Percentiles rank a stretch among this genome's conserved stretches.
Conservation (phyloP, 2,797 vertebrate genomes). For the Bovichtus diacanthus region DNA sequence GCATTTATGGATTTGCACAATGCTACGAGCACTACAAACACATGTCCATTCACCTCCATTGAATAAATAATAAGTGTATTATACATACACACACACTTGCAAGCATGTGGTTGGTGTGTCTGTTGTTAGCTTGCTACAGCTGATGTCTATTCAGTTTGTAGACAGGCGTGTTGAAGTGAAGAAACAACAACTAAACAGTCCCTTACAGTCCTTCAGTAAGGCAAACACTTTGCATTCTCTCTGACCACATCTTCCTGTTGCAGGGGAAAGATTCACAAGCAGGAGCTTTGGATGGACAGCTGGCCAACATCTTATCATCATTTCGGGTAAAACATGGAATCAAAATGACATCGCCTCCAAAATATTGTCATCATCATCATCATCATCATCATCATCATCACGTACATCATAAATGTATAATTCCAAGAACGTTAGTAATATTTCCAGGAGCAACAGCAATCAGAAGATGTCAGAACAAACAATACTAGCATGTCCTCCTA, state of each 20-base stretch:
- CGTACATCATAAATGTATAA: slow-evolving; percentile 1
- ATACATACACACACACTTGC: not conserved
- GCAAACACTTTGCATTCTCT: not conserved
- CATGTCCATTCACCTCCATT: not conserved
- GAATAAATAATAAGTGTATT: not conserved
- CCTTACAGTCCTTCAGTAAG: not conserved
- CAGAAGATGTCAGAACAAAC: not conserved
- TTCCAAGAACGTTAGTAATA: not conserved
- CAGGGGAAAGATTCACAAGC: not conserved
- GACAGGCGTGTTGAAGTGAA: not conserved
- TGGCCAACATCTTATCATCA: not conserved
- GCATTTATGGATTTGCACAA: not conserved
- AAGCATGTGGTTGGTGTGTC: not conserved
- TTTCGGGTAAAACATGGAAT: not conserved
- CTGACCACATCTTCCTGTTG: not conserved
- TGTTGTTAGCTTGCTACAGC: not conserved
- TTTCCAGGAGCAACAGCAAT: not conserved
- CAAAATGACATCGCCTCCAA: not conserved
- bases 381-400: too few species aligned
- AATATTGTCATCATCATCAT: not conserved
- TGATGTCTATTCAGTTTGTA: not conserved
- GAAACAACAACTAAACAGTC: not conserved
- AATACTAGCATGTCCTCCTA: not conserved
- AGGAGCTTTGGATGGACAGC: not conserved
- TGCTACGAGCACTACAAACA: not conserved